phyloP scores from a whole-genome alignment of 2,888 invertebrate species.

The Phasia obesa region DNA sequence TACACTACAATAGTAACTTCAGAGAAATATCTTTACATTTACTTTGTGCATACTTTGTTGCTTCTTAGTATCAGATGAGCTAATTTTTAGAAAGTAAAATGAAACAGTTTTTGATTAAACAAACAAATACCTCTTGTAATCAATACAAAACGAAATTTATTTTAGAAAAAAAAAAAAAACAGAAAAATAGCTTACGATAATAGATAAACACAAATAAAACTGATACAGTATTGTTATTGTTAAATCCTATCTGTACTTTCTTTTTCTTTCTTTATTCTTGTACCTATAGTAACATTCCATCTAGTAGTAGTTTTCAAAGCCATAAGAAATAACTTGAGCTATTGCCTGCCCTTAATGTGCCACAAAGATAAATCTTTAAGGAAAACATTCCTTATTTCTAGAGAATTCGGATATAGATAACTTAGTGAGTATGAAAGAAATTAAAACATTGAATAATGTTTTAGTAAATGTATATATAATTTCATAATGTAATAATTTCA shows the following conservation, averaged over 20 bases:
- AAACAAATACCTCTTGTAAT: constrained; percentile 25
- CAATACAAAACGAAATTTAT: constrained; percentile 10
- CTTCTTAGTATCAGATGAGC: too few species aligned
- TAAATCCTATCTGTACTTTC: constrained; percentile 24
- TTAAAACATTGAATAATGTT: constrained; percentile 37
- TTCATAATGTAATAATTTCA: not conserved
- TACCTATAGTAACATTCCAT: not conserved
- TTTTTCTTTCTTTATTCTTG: not conserved
- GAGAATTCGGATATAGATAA: not conserved
- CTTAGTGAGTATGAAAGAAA: not conserved
- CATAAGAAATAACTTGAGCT: constrained; percentile 34
- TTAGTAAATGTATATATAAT: constrained; percentile 26
- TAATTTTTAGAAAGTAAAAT: not conserved
- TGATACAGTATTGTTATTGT: constrained; percentile 32
- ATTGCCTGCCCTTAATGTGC: not conserved
- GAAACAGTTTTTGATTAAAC: constrained; percentile 21
- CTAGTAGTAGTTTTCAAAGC: not conserved
- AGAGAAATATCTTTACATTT: too few species aligned
- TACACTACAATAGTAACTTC: too few species aligned
- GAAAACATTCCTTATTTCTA: constrained; percentile 17
- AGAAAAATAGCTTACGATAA: constrained; percentile 1
- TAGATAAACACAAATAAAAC: not conserved
- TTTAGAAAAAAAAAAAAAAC: constrained; percentile 9
- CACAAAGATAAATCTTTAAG: constrained; percentile 40
- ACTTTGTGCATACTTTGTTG: too few species aligned